Percentiles rank a stretch among this genome's conserved stretches.
Conservation (phyloP, 2,113 vertebrate genomes). For the Prochilodus magdalenae region DNA sequence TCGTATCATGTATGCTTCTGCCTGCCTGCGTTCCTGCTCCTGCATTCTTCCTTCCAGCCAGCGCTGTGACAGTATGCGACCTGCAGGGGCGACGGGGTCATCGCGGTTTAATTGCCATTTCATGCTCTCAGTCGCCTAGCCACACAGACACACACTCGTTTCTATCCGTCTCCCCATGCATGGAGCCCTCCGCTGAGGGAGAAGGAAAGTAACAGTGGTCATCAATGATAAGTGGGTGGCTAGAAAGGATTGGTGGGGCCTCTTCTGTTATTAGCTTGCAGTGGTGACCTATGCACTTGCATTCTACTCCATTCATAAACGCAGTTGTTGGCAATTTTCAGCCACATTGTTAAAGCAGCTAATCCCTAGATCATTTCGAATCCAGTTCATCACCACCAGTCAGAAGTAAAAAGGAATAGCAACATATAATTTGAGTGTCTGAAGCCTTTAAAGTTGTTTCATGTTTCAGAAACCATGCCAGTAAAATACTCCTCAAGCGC, state of each 20-base stretch:
- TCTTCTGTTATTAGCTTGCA: neutral
- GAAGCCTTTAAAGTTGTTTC: too few species aligned
- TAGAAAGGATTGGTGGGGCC: neutral
- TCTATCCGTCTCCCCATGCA: conserved; percentile 23
- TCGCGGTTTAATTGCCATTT: conserved; percentile 58
- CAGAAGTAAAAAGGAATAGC: too few species aligned
- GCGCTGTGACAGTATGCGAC: conserved; percentile 38
- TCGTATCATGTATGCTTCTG: conserved; percentile 7
- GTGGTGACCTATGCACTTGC: too few species aligned
- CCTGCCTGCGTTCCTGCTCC: conserved; percentile 20
- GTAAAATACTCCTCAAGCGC: too few species aligned
- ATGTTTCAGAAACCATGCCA: too few species aligned
- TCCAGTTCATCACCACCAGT: too few species aligned
- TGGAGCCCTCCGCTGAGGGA: neutral
- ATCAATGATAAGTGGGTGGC: conserved; percentile 27
- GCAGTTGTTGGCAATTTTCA: too few species aligned
- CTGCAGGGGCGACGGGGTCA: conserved; percentile 48
- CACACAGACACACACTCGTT: conserved; percentile 33
- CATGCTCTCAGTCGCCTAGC: conserved; percentile 34
- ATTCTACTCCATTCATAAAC: too few species aligned
- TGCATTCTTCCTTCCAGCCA: conserved; percentile 9
- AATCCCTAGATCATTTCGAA: too few species aligned
- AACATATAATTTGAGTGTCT: too few species aligned
- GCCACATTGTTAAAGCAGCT: too few species aligned
- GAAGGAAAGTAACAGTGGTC: neutral